Base-by-base conservation (phyloP, 1,140 invertebrate species). In the Drosophila takahashii region DNA sequence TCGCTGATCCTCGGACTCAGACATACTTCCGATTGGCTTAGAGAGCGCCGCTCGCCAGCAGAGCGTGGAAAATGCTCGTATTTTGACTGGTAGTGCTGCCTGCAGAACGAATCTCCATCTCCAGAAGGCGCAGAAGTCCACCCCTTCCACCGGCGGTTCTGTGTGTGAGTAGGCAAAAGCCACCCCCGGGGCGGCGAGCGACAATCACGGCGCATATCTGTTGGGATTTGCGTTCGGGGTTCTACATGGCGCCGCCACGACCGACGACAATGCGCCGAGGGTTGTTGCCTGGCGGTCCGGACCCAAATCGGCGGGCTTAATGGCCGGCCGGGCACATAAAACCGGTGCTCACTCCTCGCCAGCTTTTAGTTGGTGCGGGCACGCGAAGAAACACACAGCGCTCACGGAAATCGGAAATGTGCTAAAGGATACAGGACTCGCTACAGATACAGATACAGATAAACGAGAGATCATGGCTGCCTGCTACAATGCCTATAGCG, bases 311-410 rank as follows among this genome's bases (percentile, higher is more conserved):
- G 70, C 71, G 69, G 89, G 87, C 87, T 87, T 87, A 87, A 87
- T 87, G 83, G 75, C 84, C 54, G 79, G 56, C 52, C 41, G 69
- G 77, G 69, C 48, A 72, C 65, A 92, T 92, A 92, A 92, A 92
- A 92, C 90, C 76, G 74, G 69, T 69, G 81, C 74, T 74, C 77
- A 76, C 74, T 73, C 74, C 79, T 78, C 60, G 66, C 53, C 56
- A 69, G 64, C 77, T 90, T 91, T 92, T 81, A 92, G 90, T 92
- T 92, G 90, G 90, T 81, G 71, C 79, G 85, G 77, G 77, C 77
- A 90, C 84, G 90, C 84, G 87, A 65, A 54, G 57, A 59, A 77
- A 62, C 42, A 22, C 22, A 22, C 22, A 3, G 22, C 22, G 22
- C 27, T 62, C 27, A 18, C 22, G 48, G 44, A 56, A 74, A 48